Evolutionary conservation across 53 echinoderm and acorn worm species (phyloP), one percentile per base, ranked within the genome.

Genomic region (Arbacia lixula): DNA sequence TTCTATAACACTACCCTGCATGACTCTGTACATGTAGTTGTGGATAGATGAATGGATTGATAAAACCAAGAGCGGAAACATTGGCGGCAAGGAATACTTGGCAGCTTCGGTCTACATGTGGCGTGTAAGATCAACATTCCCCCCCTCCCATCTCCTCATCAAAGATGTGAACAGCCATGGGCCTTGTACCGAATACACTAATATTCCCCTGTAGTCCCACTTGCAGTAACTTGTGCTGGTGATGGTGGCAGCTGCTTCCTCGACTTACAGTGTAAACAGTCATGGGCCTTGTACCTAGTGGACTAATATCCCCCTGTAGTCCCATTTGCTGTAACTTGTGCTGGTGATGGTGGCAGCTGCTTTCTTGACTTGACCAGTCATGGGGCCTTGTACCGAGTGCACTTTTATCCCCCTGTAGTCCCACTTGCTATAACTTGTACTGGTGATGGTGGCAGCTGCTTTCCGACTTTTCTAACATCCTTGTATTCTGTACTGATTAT

Each of bases 31-130:
- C 9, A 64, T 31, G 20, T 81, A 72, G 72, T 85, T 85, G 24
- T 84, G 84, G 84, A 64, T 81, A 81, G 82, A 81, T 81, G 82
- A 81, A 22, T 81, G 82, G 82, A 81, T 81, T 43, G 82, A 81
- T 63, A 81, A 81, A 51, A 81, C 82, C 17, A 46, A 64, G 51
- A 81, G 43, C 40, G 82, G 82, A 29, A 64, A 81, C 42, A n/a
- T 81, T 14, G 24, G 51, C 46, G 64, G 62, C 43, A 63, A 40
- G 42, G 82, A 81, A n/a, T 81, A 81, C 50, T 50, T 81, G 31
- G 42, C 82, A 42, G 82, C 82, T n/a, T 81, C 82, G 3, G 62
- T 81, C 63, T 63, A 42, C 50, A 71, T 74, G 68, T 86, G 42
- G 54, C 69, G 67, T 20, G 69, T 83, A 79, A 81, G 83, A 31